Base-by-base conservation (phyloP, 2,888 invertebrate genomes). In the Tiphia femorata region DNA sequence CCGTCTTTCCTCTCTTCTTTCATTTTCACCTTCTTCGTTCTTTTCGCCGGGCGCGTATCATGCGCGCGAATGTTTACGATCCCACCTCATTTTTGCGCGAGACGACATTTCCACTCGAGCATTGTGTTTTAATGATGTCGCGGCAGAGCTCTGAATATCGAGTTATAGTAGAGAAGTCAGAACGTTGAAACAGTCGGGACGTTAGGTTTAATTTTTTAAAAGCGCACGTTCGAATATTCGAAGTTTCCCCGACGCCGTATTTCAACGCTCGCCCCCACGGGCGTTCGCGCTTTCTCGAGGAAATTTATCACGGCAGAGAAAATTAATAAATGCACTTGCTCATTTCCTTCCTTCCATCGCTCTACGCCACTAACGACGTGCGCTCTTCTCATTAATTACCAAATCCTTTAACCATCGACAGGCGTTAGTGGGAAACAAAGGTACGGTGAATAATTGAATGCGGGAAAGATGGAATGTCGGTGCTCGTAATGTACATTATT, bases 1-100 rank as follows among this genome's bases (percentile, higher is more conserved):
- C n/a, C 12, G 23, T 49, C 54, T 33, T 62, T 49, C 47, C 44
- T 37, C 29, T 52, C 52, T 44, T 30, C 47, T 52, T 23, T 21
- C 40, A 42, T 48, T 29, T 25, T 8, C 43, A 4, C 41, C 10
- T 12, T 21, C 43, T 30, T 35, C 20, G 30, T 25, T 25, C 37
- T 42, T 38, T 5, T 12, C 37, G 2, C 37, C 17, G 3, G 17
- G 2, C 37, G 17, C 4, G 4, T 25, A 25, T 6, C 8, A 25
- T 8, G 25, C 25, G 25, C 25, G 19, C 17, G 16, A 33, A 14
- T 6, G 33, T 14, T 1, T 3, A 8, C 3, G 33, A 33, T 17
- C 37, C 14, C 19, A 17, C 14, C 37, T 8, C 8, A 6, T 4
- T 6, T 6, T 25, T 25, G 6, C 4, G 6, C 25, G 25, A 25